Evolutionary conservation across 2,113 vertebrate genomes (phyloP).

Genomic region (Pyrgilauda ruficollis): DNA sequence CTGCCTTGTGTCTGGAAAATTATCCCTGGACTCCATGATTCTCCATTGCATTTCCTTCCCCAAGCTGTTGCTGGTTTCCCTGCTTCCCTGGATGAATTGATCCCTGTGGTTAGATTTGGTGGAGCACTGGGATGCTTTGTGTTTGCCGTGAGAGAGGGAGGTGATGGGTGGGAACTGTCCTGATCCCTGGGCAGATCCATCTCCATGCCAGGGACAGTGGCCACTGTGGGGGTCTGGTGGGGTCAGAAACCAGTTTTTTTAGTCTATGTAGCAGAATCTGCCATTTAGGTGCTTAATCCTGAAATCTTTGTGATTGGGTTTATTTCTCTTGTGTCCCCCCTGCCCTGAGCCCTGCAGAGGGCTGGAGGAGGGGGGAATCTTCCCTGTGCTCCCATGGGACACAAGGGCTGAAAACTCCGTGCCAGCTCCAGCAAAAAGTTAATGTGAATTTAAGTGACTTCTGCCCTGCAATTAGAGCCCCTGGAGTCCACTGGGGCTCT

Average conservation of each 20-base stretch:
- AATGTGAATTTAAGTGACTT: conserved; percentile 58
- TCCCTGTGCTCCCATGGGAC: background rate
- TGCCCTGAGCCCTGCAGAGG: background rate
- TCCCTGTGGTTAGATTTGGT: background rate
- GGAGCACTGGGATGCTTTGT: background rate
- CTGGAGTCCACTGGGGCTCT: conserved; percentile 46
- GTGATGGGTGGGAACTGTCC: background rate
- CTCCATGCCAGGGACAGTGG: background rate
- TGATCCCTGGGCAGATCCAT: background rate
- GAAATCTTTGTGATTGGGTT: background rate
- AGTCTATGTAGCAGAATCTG: background rate
- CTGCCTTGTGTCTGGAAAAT: background rate
- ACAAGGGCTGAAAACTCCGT: background rate
- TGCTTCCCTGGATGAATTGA: background rate
- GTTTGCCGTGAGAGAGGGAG: accelerated
- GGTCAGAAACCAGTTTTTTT: background rate
- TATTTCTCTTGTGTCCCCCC: background rate
- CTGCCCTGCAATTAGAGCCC: conserved; percentile 62
- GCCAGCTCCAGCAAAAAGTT: background rate
- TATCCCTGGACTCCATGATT: accelerated
- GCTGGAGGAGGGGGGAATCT: background rate
- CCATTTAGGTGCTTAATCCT: background rate
- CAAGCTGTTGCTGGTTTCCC: accelerated
- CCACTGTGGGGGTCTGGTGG: background rate
- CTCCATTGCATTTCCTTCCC: accelerated